These are phyloP conservation scores for Drosophila borborema DNA, from an alignment of 2,888 invertebrate genomes.

Conservation along the genomic window DNA sequence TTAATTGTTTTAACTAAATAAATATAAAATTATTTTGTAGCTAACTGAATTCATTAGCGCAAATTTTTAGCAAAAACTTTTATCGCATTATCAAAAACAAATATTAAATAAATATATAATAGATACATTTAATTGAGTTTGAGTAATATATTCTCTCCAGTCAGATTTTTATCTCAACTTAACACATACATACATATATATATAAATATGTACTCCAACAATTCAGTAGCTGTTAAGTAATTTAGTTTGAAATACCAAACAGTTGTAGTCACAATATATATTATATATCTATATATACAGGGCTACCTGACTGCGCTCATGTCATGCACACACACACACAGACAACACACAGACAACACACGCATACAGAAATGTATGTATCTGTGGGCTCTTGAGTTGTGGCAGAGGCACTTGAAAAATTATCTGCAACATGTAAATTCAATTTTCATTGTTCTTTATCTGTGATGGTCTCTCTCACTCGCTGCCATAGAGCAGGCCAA, in stretches of 20 bases:
- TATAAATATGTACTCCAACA: no score
- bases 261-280: constrained; percentile 23
- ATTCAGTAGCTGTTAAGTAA: constrained; percentile 3
- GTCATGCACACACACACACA: constrained; percentile 28
- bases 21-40: no score
- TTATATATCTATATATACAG: constrained; percentile 13
- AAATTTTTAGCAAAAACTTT: no score
- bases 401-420: constrained; percentile 77
- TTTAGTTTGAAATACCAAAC: constrained; percentile 23
- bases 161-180: not conserved
- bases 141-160: no score
- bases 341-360: not conserved
- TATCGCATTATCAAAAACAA: no score
- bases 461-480: constrained; percentile 49
- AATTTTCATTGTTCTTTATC: constrained; percentile 83
- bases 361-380: constrained; percentile 21
- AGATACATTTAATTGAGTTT: no score
- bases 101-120: no score
- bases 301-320: constrained; percentile 58
- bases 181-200: no score
- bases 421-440: constrained; percentile 83
- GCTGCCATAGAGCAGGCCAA: constrained; percentile 30
- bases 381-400: constrained; percentile 47
- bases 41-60: no score
- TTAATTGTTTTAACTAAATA: no score